These are phyloP conservation scores for Mimas tiliae DNA, from an alignment of 2,888 invertebrate species.

Conservation along the genomic window DNA sequence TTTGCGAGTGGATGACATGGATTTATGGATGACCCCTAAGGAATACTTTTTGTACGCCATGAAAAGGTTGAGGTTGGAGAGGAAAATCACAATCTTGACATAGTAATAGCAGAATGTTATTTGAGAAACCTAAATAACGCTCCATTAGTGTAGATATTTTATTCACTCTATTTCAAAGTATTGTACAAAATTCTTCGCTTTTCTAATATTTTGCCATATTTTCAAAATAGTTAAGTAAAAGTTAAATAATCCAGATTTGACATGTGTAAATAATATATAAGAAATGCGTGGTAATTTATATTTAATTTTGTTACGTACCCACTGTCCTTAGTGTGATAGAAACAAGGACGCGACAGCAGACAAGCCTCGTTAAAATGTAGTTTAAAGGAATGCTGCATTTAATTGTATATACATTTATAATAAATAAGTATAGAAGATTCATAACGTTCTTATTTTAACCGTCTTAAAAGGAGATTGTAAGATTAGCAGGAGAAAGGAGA, in stretches of 20 bases:
- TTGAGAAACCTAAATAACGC: background rate
- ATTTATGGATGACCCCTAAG: background rate
- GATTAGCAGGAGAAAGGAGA: too few relatives aligned
- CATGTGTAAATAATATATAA: background rate
- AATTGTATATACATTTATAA: conserved; percentile 15
- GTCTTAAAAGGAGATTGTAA: too few relatives aligned
- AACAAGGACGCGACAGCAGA: background rate
- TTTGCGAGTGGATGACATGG: background rate
- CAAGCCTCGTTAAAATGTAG: background rate
- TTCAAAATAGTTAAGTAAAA: too few relatives aligned
- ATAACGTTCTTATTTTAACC: background rate
- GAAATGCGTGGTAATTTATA: background rate
- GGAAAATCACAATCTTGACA: too few relatives aligned
- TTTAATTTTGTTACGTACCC: too few relatives aligned
- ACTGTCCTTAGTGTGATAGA: too few relatives aligned
- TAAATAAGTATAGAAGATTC: background rate
- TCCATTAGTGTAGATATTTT: background rate
- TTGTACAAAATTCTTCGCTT: background rate
- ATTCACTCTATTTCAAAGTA: background rate
- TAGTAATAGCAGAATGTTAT: background rate
- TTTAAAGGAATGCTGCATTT: conserved; percentile 11
- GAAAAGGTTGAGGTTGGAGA: background rate
- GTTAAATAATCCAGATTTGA: background rate
- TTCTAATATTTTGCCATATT: background rate
- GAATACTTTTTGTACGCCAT: background rate